These are phyloP conservation scores for Sinocyclocheilus rhinocerous DNA, from an alignment of 2,113 vertebrate genomes.

Conservation along the genomic window DNA sequence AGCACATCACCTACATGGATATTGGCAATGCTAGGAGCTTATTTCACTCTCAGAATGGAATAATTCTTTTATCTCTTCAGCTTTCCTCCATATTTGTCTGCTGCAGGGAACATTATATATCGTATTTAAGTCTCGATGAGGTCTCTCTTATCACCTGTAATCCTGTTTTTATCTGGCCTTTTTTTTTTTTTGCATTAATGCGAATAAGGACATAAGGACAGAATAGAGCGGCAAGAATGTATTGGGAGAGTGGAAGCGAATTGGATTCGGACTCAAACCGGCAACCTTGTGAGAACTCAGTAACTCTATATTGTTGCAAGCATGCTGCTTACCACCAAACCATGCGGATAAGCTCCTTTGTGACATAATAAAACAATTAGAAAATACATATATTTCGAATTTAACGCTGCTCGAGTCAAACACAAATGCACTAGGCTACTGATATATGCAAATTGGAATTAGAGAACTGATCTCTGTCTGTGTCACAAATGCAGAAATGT, in stretches of 20 bases:
- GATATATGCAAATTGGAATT: background rate
- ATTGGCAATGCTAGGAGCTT: constrained; percentile 71
- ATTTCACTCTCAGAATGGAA: constrained; percentile 69
- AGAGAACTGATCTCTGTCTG: constrained; percentile 2
- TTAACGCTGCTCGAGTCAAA: background rate
- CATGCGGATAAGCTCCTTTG: background rate
- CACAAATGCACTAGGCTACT: background rate
- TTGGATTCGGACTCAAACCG: background rate
- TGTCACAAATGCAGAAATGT: background rate
- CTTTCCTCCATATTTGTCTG: constrained; percentile 31
- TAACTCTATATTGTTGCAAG: background rate
- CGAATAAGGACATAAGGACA: background rate
- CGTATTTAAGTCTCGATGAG: constrained; percentile 13
- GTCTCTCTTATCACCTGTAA: background rate
- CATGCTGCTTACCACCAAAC: too few relatives aligned
- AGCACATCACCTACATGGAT: constrained; percentile 56
- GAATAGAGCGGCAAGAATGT: background rate
- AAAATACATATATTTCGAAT: background rate
- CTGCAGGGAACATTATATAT: background rate
- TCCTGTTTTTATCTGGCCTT: background rate
- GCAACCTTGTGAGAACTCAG: background rate
- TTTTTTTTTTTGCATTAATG: background rate
- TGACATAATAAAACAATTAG: background rate
- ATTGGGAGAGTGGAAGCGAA: background rate
- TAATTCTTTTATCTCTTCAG: constrained; percentile 57